Conservation (phyloP, 2,113 vertebrate species). For the Siniperca knerii region DNA sequence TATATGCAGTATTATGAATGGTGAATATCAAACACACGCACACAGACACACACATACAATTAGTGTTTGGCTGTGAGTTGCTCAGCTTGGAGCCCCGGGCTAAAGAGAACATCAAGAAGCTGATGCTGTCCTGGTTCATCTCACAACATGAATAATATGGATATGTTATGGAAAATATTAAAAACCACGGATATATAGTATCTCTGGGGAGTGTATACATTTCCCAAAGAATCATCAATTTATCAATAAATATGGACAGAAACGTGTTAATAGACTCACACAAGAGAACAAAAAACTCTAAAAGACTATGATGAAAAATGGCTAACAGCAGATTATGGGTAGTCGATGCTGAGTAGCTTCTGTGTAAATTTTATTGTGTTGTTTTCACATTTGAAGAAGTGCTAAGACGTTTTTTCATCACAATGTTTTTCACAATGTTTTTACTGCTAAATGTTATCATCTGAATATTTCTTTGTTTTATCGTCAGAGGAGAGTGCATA, state of each 20-base stretch:
- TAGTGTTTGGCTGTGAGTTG: slow-evolving; percentile 37
- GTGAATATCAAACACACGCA: background rate
- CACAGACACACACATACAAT: background rate
- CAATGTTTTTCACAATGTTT: background rate
- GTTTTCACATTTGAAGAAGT: slow-evolving; percentile 39
- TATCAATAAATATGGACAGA: slow-evolving; percentile 13
- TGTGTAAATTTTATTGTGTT: slow-evolving; percentile 11
- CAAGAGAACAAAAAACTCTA: background rate
- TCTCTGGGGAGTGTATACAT: slow-evolving; percentile 1
- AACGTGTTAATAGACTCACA: background rate
- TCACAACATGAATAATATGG: slow-evolving; percentile 31
- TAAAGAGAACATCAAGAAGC: slow-evolving; percentile 45
- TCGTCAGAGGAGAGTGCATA: background rate
- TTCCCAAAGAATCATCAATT: background rate
- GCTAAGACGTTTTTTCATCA: slow-evolving; percentile 27
- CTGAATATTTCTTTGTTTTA: background rate
- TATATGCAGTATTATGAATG: background rate
- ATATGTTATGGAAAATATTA: slow-evolving; percentile 27
- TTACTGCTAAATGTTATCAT: background rate
- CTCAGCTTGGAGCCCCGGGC: slow-evolving; percentile 33
- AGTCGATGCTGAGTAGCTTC: background rate
- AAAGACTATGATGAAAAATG: slow-evolving; percentile 19
- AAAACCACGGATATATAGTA: background rate
- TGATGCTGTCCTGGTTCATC: slow-evolving; percentile 19
- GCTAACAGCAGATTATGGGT: slow-evolving; percentile 21